Evolutionary conservation across 2,113 vertebrate species (phyloP), one percentile per base, ranked within the genome.

Genomic region (Nipponia nippon): DNA sequence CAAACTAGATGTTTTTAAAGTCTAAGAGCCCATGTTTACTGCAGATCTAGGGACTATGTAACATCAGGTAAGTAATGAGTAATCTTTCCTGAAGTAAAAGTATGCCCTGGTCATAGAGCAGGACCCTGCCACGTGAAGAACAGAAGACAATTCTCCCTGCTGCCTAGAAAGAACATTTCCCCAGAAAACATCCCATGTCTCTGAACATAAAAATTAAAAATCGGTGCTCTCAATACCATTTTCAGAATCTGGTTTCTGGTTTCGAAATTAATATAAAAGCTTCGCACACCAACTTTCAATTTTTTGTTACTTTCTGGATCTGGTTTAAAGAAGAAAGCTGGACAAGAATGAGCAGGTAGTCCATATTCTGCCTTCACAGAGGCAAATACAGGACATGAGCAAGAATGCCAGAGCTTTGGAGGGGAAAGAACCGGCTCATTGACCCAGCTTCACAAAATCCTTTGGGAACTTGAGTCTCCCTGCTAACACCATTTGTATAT

Each of bases 401-500:
- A 42, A 80, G 71, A 92, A 66, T 19, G 65, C 83, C 16, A 1
- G 89, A 77, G 58, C 76, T 96, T 83, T 94, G 73, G 62, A 94
- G 62, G 42, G 46, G 62, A 90, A 95, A 92, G 83, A 96, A 94
- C 67, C 0, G 0, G 71, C 42, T 96, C 88, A 70, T 32, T 94
- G 95, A 96, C 87, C 95, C 53, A 87, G 56, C 95, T 90, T 93
- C 84, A 88, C 82, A 91, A 90, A 94, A 80, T 80, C 70, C 87
- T 96, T 94, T 38, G 82, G 95, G 89, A 96, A 62, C 75, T 69
- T 5, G 1, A 95, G 78, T 77, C 73, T 95, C 75, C 75, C 75
- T 58, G 71, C 53, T 93, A 96, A 88, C 85, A 93, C 87, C 93
- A 96, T 92, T 96, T 93, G 92, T 80, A 72, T 50, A 75, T 94